Conservation (phyloP, 1,140 invertebrate species). For the Nasonia longicornis region DNA sequence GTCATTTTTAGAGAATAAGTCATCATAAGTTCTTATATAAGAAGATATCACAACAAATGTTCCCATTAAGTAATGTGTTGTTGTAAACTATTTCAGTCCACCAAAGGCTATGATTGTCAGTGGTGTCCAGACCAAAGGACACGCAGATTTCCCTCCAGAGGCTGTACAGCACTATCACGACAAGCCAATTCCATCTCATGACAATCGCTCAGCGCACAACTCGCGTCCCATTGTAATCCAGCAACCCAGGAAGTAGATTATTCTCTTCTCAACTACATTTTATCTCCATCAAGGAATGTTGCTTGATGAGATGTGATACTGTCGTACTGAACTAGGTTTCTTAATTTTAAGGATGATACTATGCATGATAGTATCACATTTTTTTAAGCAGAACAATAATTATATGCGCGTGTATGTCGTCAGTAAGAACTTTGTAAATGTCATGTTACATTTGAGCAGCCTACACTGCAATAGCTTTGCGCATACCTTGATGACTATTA, state of each 20-base stretch:
- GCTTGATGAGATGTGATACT: slow-evolving; percentile 2
- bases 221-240: slow-evolving; percentile 75
- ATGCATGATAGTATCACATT: not conserved
- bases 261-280: not conserved
- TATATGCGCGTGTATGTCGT: not conserved
- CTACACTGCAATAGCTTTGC: not conserved
- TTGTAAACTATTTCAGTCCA: slow-evolving; percentile 68
- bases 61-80: not conserved
- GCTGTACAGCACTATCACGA: slow-evolving; percentile 85
- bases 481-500: not conserved
- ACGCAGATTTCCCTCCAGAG: slow-evolving; percentile 88
- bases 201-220: slow-evolving; percentile 71
- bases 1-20: too few species aligned
- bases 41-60: too few species aligned
- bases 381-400: not conserved
- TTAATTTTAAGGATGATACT: not conserved
- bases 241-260: slow-evolving; percentile 81
- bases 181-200: slow-evolving; percentile 77
- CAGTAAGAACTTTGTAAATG: slow-evolving; percentile 1
- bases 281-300: not conserved
- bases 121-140: slow-evolving; percentile 83
- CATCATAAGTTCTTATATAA: too few species aligned
- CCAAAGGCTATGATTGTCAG: slow-evolving; percentile 83
- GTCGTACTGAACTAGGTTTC: not conserved
- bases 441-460: not conserved